These are phyloP conservation scores for Lucinisca nassula DNA, from an alignment of 2,888 invertebrate species.

Conservation along the genomic window DNA sequence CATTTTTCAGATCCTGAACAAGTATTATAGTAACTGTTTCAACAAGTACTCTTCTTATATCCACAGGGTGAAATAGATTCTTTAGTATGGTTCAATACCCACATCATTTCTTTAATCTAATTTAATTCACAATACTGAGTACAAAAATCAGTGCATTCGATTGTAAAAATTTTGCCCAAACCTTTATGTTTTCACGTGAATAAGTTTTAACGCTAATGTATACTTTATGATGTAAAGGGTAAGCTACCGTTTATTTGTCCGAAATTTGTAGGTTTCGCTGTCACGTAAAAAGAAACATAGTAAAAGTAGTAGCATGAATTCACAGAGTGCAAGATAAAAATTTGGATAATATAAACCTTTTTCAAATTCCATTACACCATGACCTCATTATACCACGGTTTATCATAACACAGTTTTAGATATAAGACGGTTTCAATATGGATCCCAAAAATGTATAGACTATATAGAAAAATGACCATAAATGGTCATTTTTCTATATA, in stretches of 20 bases:
- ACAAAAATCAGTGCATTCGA: not conserved
- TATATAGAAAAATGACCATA: no score
- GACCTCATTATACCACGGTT: no score
- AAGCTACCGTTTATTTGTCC: not conserved
- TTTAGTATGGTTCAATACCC: not conserved
- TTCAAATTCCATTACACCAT: no score
- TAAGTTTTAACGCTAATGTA: not conserved
- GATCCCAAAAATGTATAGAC: no score
- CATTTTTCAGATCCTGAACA: no score
- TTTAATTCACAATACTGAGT: not conserved
- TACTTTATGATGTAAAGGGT: not conserved
- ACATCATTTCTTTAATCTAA: not conserved
- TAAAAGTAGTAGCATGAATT: not conserved
- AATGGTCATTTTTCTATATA: no score
- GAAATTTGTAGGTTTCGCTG: not conserved
- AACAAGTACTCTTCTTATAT: not conserved
- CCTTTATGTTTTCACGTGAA: not conserved
- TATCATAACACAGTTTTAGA: no score
- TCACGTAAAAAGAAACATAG: not conserved
- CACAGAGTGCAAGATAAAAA: no score
- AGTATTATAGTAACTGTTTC: no score
- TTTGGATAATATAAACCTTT: no score
- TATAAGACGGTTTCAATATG: no score
- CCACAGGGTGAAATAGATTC: not conserved
- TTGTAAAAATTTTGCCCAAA: constrained; percentile 9